Conservation (phyloP, 2,113 vertebrate genomes). For the Orycteropus afer region DNA sequence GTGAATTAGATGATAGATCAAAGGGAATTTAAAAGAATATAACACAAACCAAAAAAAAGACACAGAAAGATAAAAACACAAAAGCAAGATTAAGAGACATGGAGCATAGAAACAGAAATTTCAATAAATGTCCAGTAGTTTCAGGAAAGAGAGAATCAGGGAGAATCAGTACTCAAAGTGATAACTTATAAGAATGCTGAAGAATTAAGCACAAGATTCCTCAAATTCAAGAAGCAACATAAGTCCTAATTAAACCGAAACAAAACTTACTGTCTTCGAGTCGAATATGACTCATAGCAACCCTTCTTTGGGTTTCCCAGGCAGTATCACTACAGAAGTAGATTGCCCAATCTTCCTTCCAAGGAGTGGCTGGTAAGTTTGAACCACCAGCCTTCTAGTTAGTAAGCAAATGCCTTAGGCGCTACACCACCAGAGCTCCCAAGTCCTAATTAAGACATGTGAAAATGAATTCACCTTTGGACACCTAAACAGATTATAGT, state of each 20-base stretch:
- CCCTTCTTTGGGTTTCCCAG: no score
- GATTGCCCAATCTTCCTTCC: no score
- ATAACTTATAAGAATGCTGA: not conserved
- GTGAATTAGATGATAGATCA: not conserved
- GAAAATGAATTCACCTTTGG: not conserved
- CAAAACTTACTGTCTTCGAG: no score
- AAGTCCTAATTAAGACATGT: not conserved
- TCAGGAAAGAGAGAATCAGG: not conserved
- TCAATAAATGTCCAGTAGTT: not conserved
- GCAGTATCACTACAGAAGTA: no score
- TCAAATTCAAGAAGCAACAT: not conserved
- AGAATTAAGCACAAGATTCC: not conserved
- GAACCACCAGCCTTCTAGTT: no score
- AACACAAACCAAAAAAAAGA: conserved; percentile 5
- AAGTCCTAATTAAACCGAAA: not conserved
- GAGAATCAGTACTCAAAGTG: not conserved
- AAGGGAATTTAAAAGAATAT: not conserved
- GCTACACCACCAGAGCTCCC: no score
- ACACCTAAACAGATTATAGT: not conserved
- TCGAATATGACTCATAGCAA: no score
- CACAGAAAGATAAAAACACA: not conserved
- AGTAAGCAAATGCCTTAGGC: no score
- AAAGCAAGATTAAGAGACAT: not conserved
- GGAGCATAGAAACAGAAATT: not conserved
- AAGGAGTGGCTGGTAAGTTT: no score